Conservation (phyloP, 1,140 invertebrate genomes). For the Solenopsis invicta region DNA sequence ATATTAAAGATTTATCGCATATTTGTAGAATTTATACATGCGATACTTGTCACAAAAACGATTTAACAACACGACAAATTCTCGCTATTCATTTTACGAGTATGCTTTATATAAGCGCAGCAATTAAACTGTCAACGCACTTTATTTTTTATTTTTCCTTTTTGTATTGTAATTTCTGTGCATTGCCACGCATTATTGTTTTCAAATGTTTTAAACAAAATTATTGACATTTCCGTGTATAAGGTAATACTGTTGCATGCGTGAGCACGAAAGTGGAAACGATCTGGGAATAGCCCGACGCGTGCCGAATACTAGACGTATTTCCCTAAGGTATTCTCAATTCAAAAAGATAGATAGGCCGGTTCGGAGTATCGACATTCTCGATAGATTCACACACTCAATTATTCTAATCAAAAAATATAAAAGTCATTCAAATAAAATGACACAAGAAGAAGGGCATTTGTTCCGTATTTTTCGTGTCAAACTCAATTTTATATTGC, state of each 20-base stretch:
- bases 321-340: slow-evolving; percentile 70
- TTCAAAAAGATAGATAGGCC: slow-evolving; percentile 62
- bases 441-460: not conserved
- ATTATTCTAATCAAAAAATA: slow-evolving; percentile 34
- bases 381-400: slow-evolving; percentile 52
- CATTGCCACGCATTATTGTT: not conserved
- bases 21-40: slow-evolving; percentile 18
- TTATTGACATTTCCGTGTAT: not conserved
- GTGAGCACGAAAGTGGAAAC: slow-evolving; percentile 54
- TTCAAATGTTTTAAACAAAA: not conserved
- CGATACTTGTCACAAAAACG: not conserved
- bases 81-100: slow-evolving; percentile 26
- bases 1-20: slow-evolving; percentile 22
- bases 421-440: not conserved
- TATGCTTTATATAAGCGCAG: not conserved
- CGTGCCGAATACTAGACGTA: slow-evolving; percentile 54
- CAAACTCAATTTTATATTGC: not conserved
- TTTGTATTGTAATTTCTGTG: not conserved
- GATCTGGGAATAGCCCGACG: slow-evolving; percentile 32
- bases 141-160: not conserved
- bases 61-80: slow-evolving; percentile 23
- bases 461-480: not conserved
- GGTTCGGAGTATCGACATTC: slow-evolving; percentile 56
- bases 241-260: not conserved
- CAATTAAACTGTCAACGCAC: slow-evolving; percentile 9